Base-by-base conservation (phyloP, 2,888 invertebrate genomes). In the Fabriciana adippe region DNA sequence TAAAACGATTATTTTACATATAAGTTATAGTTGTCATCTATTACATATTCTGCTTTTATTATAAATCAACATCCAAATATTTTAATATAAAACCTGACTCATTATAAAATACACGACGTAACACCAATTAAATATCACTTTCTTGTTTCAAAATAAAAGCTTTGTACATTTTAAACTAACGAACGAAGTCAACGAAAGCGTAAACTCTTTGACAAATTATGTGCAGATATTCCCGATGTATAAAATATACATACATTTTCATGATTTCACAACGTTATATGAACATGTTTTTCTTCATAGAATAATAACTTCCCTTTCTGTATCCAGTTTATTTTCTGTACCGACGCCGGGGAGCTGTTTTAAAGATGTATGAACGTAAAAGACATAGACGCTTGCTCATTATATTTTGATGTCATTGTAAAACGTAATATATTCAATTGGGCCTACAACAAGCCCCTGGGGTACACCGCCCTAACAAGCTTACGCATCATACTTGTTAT, bases 381-480 rank as follows among this genome's bases (percentile, higher is more conserved):
- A 68, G 55, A 66, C 59, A 57, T 51, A 66, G 53, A 50, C 45
- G 6, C 48, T 48, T 21, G 11, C 64, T 68, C 55, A 66, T 68
- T 66, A 68, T 64, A 41, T 61, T 66, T 56, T 64, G 64, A 66
- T 66, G 45, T 61, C 55, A 66, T 66, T 71, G 48, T 71, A 45
- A 57, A 66, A 66, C 54, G 56, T 68, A 68, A 68, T 66, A 35
- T 64, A 71, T 71, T 63, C 62, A 63, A 67, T 62, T 68, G 69
- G 64, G 55, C 60, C 66, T 63, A 48, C 35, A 64, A 64, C 31
- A 41, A 18, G 35, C 26, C 69, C 67, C 53, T 50, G 60, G 56
- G 60, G 69, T 2, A 66, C 54, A 16, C 65, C 53, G 51, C 16
- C 45, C 53, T 57, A 65, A 65, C 66, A 66, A 54, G 31, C 57